Conservation (phyloP, 2,797 vertebrate genomes). For the Pempheris klunzingeri region DNA sequence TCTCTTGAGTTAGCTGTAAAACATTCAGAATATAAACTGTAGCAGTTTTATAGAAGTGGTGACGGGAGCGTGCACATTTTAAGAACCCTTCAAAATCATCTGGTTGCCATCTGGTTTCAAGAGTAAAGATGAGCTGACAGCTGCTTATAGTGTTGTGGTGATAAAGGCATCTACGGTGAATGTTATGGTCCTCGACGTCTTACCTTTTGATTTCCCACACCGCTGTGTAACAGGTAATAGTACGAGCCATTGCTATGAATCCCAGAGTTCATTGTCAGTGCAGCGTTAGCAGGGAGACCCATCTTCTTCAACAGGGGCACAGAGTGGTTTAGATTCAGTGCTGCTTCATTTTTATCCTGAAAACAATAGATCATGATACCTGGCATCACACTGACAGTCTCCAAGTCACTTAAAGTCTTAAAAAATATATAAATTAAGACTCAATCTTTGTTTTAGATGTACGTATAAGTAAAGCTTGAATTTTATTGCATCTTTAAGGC, state of each 20-base stretch:
- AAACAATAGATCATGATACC: not conserved
- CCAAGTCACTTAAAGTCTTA: too few species aligned
- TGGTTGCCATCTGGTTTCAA: not conserved
- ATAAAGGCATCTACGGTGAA: not conserved
- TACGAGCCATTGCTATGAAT: conserved; percentile 62
- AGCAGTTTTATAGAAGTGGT: not conserved
- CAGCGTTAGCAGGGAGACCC: conserved; percentile 78
- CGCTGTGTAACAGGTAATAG: conserved; percentile 69
- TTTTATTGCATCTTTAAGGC: not conserved
- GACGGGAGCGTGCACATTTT: not conserved
- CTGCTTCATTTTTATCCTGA: conserved; percentile 81
- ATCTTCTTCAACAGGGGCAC: conserved; percentile 74
- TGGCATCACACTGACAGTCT: not conserved
- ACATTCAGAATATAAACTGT: conserved; percentile 18
- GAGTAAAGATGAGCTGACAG: not conserved
- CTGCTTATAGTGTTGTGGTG: too few species aligned
- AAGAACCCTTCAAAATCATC: too few species aligned
- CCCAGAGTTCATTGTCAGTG: conserved; percentile 74
- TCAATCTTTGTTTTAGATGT: not conserved
- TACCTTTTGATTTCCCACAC: conserved; percentile 83
- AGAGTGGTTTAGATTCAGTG: conserved; percentile 79
- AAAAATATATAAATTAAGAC: not conserved
- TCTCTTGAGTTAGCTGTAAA: conserved; percentile 82
- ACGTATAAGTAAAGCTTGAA: not conserved
- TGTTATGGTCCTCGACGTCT: not conserved